Percentiles rank a stretch among this genome's conserved stretches.
phyloP scores from a whole-genome alignment of 2,797 vertebrate genomes.

The Acrossocheilus fasciatus region DNA sequence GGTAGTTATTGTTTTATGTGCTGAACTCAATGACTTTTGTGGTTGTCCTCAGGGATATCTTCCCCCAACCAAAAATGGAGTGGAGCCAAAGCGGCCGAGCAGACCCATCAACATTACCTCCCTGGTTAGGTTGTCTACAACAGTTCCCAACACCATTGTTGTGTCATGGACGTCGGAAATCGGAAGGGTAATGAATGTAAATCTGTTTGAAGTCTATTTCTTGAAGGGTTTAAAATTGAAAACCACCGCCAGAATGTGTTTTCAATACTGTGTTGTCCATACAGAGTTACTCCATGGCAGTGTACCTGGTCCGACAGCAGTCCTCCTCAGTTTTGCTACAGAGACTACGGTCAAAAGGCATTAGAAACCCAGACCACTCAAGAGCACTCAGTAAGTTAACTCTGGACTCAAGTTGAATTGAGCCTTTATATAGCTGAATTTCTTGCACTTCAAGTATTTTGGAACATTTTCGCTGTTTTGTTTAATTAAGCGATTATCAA shows the following conservation, averaged over 20 bases:
- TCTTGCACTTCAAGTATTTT: neutral
- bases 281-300: slow-evolving; percentile 98
- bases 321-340: slow-evolving; percentile 94
- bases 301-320: slow-evolving; percentile 97
- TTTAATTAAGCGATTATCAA: neutral
- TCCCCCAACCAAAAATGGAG: slow-evolving; percentile 99
- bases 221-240: neutral
- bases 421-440: neutral
- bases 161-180: slow-evolving; percentile 99
- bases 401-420: neutral
- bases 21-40: neutral
- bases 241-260: neutral
- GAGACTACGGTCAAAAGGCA: slow-evolving; percentile 96
- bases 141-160: slow-evolving; percentile 97
- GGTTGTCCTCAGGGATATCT: slow-evolving; percentile 88
- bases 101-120: slow-evolving; percentile 99
- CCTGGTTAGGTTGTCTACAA: slow-evolving; percentile 94
- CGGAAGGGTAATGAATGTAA: slow-evolving; percentile 83
- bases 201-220: slow-evolving; percentile 5
- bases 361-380: slow-evolving; percentile 98
- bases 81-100: slow-evolving; percentile 99
- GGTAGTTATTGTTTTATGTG: neutral
- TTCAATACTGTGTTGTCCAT: slow-evolving; percentile 53
- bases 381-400: slow-evolving; percentile 92
- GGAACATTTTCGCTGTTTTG: neutral